Evolutionary conservation across 2,113 vertebrate species (phyloP).

Genomic region (Pelecanus crispus): DNA sequence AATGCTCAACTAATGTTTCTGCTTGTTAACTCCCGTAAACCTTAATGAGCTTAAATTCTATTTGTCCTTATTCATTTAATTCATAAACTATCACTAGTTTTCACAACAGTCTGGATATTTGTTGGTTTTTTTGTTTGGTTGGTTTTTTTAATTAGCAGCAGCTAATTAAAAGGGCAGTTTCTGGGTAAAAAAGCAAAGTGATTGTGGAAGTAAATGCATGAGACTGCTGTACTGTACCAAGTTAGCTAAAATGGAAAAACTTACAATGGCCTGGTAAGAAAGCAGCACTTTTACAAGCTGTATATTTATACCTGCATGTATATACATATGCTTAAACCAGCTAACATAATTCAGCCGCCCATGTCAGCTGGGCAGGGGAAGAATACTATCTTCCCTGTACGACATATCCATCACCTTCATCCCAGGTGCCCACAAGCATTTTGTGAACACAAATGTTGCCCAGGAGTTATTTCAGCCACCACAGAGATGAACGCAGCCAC

Average conservation of each 20-base stretch:
- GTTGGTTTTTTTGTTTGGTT: background rate
- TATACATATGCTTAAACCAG: background rate
- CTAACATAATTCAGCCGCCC: background rate
- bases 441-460: background rate
- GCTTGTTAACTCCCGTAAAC: background rate
- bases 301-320: background rate
- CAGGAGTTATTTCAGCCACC: background rate
- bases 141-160: constrained; percentile 21
- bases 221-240: background rate
- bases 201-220: background rate
- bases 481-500: background rate
- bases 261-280: background rate
- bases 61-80: constrained; percentile 31
- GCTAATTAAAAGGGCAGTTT: constrained; percentile 28
- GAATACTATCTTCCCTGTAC: background rate
- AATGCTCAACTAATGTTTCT: background rate
- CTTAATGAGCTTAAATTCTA: constrained; percentile 44
- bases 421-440: background rate
- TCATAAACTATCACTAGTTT: background rate
- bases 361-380: background rate
- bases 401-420: background rate
- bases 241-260: background rate
- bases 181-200: background rate
- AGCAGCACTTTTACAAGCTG: background rate
- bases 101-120: background rate